A percentile compares a stretch with the other conserved stretches of the same genome.
These are phyloP conservation scores for Lottia gigantea DNA, from an alignment of 2,888 invertebrate species.

Conservation along the genomic window DNA sequence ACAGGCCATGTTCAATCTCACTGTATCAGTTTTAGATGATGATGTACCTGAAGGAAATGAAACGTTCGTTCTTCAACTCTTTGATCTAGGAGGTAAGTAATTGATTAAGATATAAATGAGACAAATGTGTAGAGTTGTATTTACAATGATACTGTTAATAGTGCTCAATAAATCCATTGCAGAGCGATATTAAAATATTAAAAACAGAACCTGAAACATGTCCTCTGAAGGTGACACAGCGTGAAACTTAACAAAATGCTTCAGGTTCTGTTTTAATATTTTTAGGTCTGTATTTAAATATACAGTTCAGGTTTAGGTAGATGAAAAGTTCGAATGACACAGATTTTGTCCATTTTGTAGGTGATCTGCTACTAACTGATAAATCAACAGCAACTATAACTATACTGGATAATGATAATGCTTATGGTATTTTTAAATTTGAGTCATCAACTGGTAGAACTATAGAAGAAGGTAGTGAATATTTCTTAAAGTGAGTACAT, in stretches of 20 bases:
- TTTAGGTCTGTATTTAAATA: too few species aligned
- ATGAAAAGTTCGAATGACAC: too few species aligned
- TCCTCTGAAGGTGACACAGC: too few species aligned
- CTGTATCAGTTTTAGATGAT: slow-evolving; percentile 56
- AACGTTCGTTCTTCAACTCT: slow-evolving; percentile 59
- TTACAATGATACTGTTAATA: too few species aligned
- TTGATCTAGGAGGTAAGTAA: slow-evolving; percentile 59
- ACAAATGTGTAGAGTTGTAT: too few species aligned
- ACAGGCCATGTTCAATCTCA: slow-evolving; percentile 46
- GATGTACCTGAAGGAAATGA: slow-evolving; percentile 59
- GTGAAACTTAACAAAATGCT: too few species aligned
- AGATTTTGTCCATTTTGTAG: slow-evolving; percentile 30
- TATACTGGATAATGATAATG: slow-evolving; percentile 62
- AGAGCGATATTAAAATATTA: too few species aligned
- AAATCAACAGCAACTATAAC: slow-evolving; percentile 49
- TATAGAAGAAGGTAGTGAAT: slow-evolving; percentile 55
- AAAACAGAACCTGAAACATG: too few species aligned
- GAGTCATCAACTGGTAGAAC: slow-evolving; percentile 39
- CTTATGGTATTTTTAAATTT: slow-evolving; percentile 63
- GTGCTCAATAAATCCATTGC: too few species aligned
- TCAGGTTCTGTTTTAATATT: too few species aligned
- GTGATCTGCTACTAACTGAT: slow-evolving; percentile 55
- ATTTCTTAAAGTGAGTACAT: slow-evolving; percentile 54
- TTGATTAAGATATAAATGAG: too few species aligned
- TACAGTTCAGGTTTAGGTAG: too few species aligned